Percentiles rank a stretch among this genome's conserved stretches.
Conservation (phyloP, 2,797 vertebrate genomes). For the Lepilemur septentrionalis region DNA sequence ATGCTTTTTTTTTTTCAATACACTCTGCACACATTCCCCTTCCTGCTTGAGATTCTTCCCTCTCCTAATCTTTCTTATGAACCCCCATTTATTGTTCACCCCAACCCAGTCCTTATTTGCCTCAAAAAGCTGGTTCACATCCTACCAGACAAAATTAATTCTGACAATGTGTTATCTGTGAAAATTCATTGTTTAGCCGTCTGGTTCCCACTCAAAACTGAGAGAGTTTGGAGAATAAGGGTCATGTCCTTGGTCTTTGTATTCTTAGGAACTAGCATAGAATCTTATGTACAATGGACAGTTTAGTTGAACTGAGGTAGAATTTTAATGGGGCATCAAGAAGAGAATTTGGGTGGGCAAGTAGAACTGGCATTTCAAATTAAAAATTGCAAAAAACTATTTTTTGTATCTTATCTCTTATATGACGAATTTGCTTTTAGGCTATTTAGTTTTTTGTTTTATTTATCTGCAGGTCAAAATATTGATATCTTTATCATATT, state of each 20-base stretch:
- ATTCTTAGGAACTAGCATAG: background rate
- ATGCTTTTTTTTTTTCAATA: background rate
- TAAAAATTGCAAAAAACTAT: background rate
- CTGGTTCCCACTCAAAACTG: background rate
- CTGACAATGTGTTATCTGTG: background rate
- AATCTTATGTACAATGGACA: background rate
- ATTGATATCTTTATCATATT: background rate
- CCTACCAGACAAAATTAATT: background rate
- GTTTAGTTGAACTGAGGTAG: background rate
- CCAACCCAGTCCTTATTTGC: background rate
- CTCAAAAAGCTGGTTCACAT: slow-evolving; percentile 21
- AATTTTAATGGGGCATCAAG: background rate
- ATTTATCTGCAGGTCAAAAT: slow-evolving; percentile 20
- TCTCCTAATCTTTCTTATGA: background rate
- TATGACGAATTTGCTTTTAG: slow-evolving; percentile 23
- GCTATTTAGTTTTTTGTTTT: background rate
- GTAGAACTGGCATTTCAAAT: background rate
- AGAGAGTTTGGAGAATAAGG: background rate
- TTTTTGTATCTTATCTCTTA: background rate
- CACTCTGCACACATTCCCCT: background rate
- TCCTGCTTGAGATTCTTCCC: background rate
- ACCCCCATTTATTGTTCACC: background rate
- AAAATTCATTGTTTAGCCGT: background rate
- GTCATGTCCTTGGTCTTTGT: background rate
- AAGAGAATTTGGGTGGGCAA: background rate